phyloP scores from a whole-genome alignment of 92 coral and sea anemone species.

The Porites cylindrica region DNA sequence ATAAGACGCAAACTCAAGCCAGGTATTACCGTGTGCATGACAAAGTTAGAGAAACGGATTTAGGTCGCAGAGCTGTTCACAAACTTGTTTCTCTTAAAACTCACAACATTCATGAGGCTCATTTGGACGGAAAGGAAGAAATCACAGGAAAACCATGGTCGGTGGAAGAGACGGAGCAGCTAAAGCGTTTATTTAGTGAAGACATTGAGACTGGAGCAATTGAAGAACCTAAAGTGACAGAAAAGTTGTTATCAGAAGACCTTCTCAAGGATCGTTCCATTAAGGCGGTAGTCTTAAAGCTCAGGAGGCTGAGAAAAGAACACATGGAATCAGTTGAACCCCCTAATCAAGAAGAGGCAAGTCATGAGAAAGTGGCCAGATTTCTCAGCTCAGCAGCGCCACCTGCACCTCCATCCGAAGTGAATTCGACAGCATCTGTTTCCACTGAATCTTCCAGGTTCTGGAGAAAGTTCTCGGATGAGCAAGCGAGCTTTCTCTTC shows the following conservation, averaged over 20 bases:
- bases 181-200: conserved; percentile 30
- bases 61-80: conserved; percentile 56
- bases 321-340: conserved; percentile 27
- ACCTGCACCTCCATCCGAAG: too few species aligned
- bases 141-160: conserved; percentile 36
- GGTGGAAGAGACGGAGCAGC: conserved; percentile 37
- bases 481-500: conserved; percentile 22
- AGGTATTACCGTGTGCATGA: conserved; percentile 53
- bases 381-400: too few species aligned
- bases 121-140: neutral
- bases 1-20: conserved; percentile 54
- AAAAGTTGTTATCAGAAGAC: conserved; percentile 31
- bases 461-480: conserved; percentile 40
- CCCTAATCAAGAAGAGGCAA: conserved; percentile 20
- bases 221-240: conserved; percentile 39
- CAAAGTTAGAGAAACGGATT: conserved; percentile 55
- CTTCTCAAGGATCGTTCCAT: conserved; percentile 6
- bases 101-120: neutral
- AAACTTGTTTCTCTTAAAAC: conserved; percentile 53
- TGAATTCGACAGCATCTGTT: too few species aligned
- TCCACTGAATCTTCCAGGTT: conserved; percentile 10
- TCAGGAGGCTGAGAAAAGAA: conserved; percentile 33
- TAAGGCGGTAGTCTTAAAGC: conserved; percentile 53
- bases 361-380: neutral
- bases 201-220: conserved; percentile 43